Conservation (phyloP, 2,888 invertebrate genomes). For the Volucella zonaria region DNA sequence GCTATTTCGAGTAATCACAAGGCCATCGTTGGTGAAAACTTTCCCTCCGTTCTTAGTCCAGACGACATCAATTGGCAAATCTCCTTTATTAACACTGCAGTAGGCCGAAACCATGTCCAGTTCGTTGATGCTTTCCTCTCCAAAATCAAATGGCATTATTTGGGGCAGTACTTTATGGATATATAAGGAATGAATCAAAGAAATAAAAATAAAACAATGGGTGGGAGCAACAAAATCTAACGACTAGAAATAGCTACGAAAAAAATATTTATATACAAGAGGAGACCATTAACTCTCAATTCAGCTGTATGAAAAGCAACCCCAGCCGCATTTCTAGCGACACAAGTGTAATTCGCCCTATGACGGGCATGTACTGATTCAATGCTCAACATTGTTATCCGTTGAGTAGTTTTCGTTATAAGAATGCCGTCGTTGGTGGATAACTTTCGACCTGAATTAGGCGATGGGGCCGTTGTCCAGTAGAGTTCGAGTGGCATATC, state of each 20-base stretch:
- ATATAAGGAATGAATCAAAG: conserved; percentile 42
- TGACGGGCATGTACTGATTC: conserved; percentile 88
- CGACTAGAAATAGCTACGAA: conserved; percentile 36
- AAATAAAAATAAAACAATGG: conserved; percentile 38
- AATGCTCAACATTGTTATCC: conserved; percentile 87
- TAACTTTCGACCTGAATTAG: conserved; percentile 84
- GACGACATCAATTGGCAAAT: conserved; percentile 88
- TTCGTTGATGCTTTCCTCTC: conserved; percentile 87
- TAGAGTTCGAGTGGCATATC: conserved; percentile 90
- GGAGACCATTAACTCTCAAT: conserved; percentile 88
- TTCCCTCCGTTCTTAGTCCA: conserved; percentile 86
- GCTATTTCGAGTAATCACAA: conserved; percentile 83
- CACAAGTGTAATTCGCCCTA: conserved; percentile 90
- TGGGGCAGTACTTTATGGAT: conserved; percentile 85
- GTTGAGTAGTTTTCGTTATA: conserved; percentile 85
- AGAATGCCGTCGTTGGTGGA: conserved; percentile 85
- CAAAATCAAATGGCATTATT: conserved; percentile 89
- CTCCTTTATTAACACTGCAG: conserved; percentile 90
- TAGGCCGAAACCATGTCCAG: conserved; percentile 87
- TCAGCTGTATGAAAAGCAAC: conserved; percentile 87
- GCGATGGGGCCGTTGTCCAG: conserved; percentile 84
- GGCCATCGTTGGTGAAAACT: conserved; percentile 83
- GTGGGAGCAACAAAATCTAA: conserved; percentile 59
- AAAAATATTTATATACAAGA: conserved; percentile 76
- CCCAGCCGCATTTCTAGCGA: conserved; percentile 88